Evolutionary conservation across 2,113 vertebrate genomes (phyloP), one percentile per base, ranked within the genome.

Genomic region (Sprattus sprattus): DNA sequence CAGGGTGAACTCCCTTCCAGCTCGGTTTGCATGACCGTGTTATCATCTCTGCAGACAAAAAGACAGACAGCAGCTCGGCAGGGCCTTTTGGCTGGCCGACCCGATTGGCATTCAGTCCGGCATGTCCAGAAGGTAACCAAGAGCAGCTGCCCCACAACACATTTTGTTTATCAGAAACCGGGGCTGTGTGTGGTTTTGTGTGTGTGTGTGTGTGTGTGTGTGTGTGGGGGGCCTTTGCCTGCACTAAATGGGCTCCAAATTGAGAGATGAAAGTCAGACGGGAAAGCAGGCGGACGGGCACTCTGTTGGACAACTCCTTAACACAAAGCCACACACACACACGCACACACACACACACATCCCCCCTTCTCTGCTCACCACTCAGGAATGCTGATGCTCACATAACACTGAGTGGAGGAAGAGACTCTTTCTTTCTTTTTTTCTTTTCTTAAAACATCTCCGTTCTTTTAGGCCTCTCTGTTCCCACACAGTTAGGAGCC

Each of bases 311-410:
- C 54, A 60, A 57, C 52, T 39, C 28, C 25, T 32, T 28, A 32
- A 28, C 11, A 10, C 28, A 28, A 75, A 82, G 46, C 50, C 25
- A 44, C 83, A 54, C 15, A 84, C 83, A 75, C 60, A 81, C 86
- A 82, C 86, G 57, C 47, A 25, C 6, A 49, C 82, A 52, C n/a
- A 46, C n/a, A 50, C 46, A 71, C 25, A 71, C 64, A 71, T 25
- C 25, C 8, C 11, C 64, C 3, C 64, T 15, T 4, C 10, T 32
- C 71, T 32, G 25, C 13, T 16, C 28, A 28, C 28, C 71, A 32
- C 71, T 39, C 71, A 78, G 54, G 54, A 60, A 60, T 60, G 54
- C 22, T 60, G 54, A 60, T 22, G 54, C 54, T 60, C 7, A 60
- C 54, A 60, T n/a, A 60, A 60, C 54, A 60, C 54, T 22, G 54